Percentiles rank a stretch among this genome's conserved stretches.
These are phyloP conservation scores for Phyllostomus discolor DNA, from an alignment of 2,113 vertebrate species.

Conservation along the genomic window DNA sequence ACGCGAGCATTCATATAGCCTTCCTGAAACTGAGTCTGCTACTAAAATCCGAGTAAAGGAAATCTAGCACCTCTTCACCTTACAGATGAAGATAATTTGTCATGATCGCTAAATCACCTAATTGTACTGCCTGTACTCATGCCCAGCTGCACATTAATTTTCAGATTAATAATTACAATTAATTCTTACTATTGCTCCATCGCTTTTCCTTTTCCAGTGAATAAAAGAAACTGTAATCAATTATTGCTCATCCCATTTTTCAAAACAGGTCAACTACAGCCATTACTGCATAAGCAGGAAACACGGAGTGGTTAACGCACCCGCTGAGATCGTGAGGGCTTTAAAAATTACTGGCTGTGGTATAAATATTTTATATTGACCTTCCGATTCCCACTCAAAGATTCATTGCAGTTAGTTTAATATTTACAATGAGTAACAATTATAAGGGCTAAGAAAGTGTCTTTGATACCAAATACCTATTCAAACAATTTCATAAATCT, in stretches of 20 bases:
- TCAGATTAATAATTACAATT: conserved; percentile 78
- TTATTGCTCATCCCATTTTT: conserved; percentile 67
- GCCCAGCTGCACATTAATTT: conserved; percentile 79
- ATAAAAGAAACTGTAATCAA: conserved; percentile 76
- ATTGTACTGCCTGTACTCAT: conserved; percentile 65
- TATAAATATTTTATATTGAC: conserved; percentile 44
- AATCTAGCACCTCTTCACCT: conserved; percentile 53
- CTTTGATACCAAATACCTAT: background rate
- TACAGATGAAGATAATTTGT: conserved; percentile 70
- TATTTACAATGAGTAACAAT: conserved; percentile 52
- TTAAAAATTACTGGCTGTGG: conserved; percentile 43
- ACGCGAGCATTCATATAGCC: conserved; percentile 20
- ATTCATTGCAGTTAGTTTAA: conserved; percentile 37
- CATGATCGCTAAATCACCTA: conserved; percentile 72
- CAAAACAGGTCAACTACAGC: conserved; percentile 64
- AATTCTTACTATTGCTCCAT: conserved; percentile 76
- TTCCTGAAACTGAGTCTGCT: conserved; percentile 38
- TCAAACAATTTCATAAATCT: conserved; percentile 38
- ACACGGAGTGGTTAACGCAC: background rate
- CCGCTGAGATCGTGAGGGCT: background rate
- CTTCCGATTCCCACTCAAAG: conserved; percentile 18
- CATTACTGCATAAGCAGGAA: conserved; percentile 55
- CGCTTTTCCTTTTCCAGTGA: conserved; percentile 72
- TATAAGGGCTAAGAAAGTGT: conserved; percentile 37
- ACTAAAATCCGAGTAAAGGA: conserved; percentile 58